Conservation (phyloP, 2,797 vertebrate genomes). For the Rhabdophis nuchalis region DNA sequence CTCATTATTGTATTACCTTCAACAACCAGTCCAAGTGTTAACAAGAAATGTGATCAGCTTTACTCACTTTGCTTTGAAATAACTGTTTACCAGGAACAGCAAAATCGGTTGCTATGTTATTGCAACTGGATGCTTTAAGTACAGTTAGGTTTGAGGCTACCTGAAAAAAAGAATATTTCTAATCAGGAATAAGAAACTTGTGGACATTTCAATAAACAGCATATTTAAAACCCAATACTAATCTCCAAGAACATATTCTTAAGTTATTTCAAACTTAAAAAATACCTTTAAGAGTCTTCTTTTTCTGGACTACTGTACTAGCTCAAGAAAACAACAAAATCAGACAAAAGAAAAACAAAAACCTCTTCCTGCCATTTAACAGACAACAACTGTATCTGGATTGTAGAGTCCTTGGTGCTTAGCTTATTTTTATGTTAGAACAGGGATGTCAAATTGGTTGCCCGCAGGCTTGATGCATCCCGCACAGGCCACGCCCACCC, state of each 20-base stretch:
- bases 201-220: neutral
- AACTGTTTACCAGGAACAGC: neutral
- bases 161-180: constrained; percentile 1
- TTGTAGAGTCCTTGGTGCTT: neutral
- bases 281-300: neutral
- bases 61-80: neutral
- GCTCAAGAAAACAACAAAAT: neutral
- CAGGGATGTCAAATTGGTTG: no score
- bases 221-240: neutral
- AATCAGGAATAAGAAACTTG: neutral
- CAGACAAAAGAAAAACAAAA: neutral
- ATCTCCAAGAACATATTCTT: neutral
- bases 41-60: neutral
- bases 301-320: neutral
- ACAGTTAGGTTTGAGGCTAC: neutral
- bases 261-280: neutral
- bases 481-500: no score
- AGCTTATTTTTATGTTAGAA: neutral
- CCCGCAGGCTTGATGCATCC: no score
- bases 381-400: neutral
- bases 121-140: constrained; percentile 4
- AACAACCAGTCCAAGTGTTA: neutral
- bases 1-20: neutral
- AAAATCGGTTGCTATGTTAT: neutral
- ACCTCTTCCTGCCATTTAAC: neutral